These are phyloP conservation scores for Agriotes lineatus DNA, from an alignment of 2,888 invertebrate genomes.

Conservation along the genomic window DNA sequence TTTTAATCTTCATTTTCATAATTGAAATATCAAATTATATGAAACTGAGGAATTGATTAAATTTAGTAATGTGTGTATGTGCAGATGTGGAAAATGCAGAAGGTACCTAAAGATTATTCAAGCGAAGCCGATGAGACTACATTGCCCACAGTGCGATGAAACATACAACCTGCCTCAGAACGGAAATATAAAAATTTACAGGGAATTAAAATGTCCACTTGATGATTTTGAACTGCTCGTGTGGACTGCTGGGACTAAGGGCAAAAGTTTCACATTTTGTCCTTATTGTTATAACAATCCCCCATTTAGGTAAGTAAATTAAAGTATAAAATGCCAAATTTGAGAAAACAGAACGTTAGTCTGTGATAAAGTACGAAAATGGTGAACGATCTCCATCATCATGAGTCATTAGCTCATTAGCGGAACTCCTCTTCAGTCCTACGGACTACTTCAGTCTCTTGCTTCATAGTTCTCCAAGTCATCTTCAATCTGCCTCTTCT, in stretches of 20 bases:
- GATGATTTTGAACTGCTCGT: constrained; percentile 97
- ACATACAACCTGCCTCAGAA: constrained; percentile 94
- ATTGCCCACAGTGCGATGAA: constrained; percentile 96
- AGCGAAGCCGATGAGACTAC: constrained; percentile 92
- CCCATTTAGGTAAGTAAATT: constrained; percentile 88
- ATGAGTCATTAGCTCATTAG: too few relatives aligned
- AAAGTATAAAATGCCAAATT: too few relatives aligned
- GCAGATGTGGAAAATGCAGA: constrained; percentile 89
- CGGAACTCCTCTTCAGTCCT: too few relatives aligned
- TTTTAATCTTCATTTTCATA: neutral
- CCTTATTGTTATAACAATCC: constrained; percentile 99
- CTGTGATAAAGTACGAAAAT: too few relatives aligned
- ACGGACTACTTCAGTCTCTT: too few relatives aligned
- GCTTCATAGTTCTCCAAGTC: too few relatives aligned
- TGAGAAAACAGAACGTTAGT: too few relatives aligned
- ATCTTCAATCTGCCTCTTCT: too few relatives aligned
- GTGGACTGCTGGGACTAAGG: constrained; percentile 94
- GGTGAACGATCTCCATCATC: too few relatives aligned
- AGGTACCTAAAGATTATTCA: constrained; percentile 98
- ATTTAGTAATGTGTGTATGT: too few relatives aligned
- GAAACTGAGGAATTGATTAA: too few relatives aligned
- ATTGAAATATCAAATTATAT: too few relatives aligned
- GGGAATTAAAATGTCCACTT: constrained; percentile 95
- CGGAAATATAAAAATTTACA: constrained; percentile 92
- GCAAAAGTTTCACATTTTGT: constrained; percentile 96